Evolutionary conservation across 2,797 vertebrate genomes (phyloP), one percentile per base, ranked within the genome.

Genomic region (Emys orbicularis): DNA sequence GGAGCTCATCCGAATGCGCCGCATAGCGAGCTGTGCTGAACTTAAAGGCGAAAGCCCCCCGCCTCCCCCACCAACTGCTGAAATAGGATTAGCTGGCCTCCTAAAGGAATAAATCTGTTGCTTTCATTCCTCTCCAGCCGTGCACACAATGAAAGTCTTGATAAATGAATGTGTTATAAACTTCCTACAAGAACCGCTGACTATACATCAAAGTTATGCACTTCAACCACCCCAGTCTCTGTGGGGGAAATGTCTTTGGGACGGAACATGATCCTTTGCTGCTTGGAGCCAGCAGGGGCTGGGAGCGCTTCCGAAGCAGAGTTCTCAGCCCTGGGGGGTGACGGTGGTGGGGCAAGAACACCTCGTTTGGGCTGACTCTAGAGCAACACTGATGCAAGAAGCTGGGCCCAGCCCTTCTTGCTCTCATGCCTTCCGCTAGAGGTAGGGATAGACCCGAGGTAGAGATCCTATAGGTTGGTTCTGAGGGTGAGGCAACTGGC

Each of bases 71-170:
- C 83, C 34, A 95, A 65, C 87, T 54, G 84, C 92, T 97, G 96
- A 97, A 97, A 89, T 86, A 96, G 89, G 94, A 95, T 97, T 97
- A 96, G 89, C 23, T 59, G 89, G 87, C 31, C 80, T 97, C 89
- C 92, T 81, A 37, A 86, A 95, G 65, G 83, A 96, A 91, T 65
- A 82, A 92, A 91, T 90, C 85, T 53, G 54, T 25, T 90, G 41
- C n/a, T 85, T 96, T 96, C 87, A 93, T 95, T 92, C 88, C 59
- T 95, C 83, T 96, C 74, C 85, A 94, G 87, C 80, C 44, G 0
- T 8, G 44, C 59, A 74, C 5, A 85, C 54, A 29, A 15, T 79
- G 65, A 88, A 93, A 91, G 49, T 86, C 74, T 93, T 95, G 88
- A 94, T 94, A 94, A 96, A 95, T 68, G 21, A 85, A 77, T 25